Base-by-base conservation (phyloP, 1,140 invertebrate species). In the Lithobius niger region DNA sequence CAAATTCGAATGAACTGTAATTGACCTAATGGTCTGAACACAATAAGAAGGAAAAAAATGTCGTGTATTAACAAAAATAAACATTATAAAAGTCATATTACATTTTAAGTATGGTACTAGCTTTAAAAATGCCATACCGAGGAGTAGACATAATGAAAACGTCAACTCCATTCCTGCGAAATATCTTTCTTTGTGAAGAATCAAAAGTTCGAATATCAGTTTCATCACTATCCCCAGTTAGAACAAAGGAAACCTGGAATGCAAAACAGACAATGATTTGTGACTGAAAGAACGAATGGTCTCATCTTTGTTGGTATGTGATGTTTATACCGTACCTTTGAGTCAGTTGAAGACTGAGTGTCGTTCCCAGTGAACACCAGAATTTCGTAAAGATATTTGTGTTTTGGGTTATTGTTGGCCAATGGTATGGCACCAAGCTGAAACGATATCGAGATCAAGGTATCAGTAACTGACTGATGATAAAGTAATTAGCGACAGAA, bases 1-100 rank as follows among this genome's bases (percentile, higher is more conserved):
- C 77, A 78, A 2, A 79, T 67, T 18, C 75, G 65, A 4, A 76
- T 62, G 62, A 74, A 77, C 48, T 69, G 74, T 44, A 78, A 62
- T 13, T 67, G 59, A 13, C 77, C 77, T 1, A 79, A 63, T 2
- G 71, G 67, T 53, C 76, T 76, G 55, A 3, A 40, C 31, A 27
- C 52, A 51, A 45, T 28, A 53, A 28, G 31, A 22, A 4, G 3
- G 3, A 10, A 53, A 42, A 53, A 18, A n/a, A 16, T 10, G 19
- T 43, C 10, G 10, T 51, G 3, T 19, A 43, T 6, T n/a, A 43
- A 43, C 6, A 10, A 43, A 52, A 43, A 6, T 18, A 44, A 42
- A 16, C 4, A 21, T 21, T n/a, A 10, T 42, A 6, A 40, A 36
- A 6, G 10, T 26, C 31, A 45, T 6, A 55, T 36, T 36, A 15